Base-by-base conservation (phyloP, 2,888 invertebrate species). In the Archips xylosteana region DNA sequence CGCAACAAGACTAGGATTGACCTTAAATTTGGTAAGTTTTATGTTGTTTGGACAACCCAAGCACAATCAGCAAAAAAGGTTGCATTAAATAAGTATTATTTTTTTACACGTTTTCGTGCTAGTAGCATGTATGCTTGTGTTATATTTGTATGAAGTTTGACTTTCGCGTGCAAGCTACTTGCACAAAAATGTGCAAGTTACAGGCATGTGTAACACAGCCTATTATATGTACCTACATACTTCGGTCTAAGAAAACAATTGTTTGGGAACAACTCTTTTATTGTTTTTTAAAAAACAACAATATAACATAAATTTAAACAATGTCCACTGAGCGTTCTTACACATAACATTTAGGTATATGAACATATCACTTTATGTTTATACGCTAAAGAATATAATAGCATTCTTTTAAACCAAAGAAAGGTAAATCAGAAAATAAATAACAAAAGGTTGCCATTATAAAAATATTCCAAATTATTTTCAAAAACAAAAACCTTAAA, bases 281-380 rank as follows among this genome's bases (percentile, higher is more conserved):
- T 81, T 84, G 84, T 89, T 86, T 87, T 85, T 84, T 84, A 82
- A 82, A 87, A 91, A 91, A 90, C 87, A 92, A 91, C 88, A 82
- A 89, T 83, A 85, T 79, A 91, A 92, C 90, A 78, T 87, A 91
- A 88, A 87, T 81, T 72, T 15, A 75, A 75, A 75, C 77, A 81
- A 76, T 76, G 71, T 77, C 78, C 80, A 82, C 79, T 81, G 84
- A 83, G 81, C 80, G 70, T 77, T 77, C 72, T 71, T 74, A 77
- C 79, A 79, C 78, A 77, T 77, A 75, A 78, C 75, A 77, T 69
- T 63, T 60, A 75, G 74, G 69, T 75, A 74, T 75, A 73, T 70
- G 61, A 69, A 65, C 60, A 57, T 73, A 69, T 72, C 54, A 54
- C 39, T 70, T 73, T 49, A 70, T 45, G 54, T 71, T 74, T 66